phyloP scores from a whole-genome alignment of 2,797 vertebrate genomes.

The Hipposideros larvatus region DNA sequence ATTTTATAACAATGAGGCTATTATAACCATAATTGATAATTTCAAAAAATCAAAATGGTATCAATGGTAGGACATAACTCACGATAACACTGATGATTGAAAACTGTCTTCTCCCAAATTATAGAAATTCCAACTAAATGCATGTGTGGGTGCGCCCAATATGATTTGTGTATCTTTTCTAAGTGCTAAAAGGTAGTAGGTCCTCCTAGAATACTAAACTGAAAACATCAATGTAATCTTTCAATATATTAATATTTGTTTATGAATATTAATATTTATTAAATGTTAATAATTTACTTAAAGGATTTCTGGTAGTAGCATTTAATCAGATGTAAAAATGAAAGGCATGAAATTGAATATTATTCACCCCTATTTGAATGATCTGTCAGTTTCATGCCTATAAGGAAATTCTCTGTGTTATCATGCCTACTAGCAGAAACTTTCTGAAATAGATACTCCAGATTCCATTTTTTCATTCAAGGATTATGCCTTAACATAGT shows the following conservation, averaged over 20 bases:
- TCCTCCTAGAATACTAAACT: neutral
- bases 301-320: neutral
- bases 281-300: neutral
- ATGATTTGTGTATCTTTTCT: neutral
- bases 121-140: constrained; percentile 18
- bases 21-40: neutral
- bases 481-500: neutral
- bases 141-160: neutral
- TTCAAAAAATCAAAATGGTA: neutral
- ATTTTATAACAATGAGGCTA: neutral
- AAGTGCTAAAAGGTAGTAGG: neutral
- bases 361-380: neutral
- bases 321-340: neutral
- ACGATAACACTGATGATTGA: neutral
- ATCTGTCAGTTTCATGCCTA: neutral
- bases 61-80: neutral
- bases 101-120: neutral
- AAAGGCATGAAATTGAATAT: neutral
- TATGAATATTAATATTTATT: constrained; percentile 6
- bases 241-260: neutral
- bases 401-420: neutral
- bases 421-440: neutral
- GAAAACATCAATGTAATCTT: neutral
- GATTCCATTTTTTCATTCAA: neutral
- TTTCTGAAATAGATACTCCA: neutral